These are phyloP conservation scores for Rhogogaster chlorosoma DNA, from an alignment of 2,888 invertebrate species.

Conservation along the genomic window DNA sequence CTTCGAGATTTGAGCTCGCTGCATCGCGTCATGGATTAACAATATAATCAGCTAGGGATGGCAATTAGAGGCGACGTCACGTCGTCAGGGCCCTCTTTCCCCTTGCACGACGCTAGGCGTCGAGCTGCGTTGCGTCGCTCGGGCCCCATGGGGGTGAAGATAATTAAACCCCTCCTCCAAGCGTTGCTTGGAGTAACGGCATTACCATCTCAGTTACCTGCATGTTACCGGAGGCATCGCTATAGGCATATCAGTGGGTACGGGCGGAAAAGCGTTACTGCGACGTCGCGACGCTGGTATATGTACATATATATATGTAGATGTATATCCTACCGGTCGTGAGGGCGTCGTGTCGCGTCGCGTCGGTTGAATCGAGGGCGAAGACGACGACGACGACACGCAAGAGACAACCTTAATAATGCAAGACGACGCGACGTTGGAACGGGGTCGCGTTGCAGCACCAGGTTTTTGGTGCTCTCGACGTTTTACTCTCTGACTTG, in stretches of 20 bases:
- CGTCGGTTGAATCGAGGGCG: constrained; percentile 21
- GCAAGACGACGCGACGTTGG: constrained; percentile 47
- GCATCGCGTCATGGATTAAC: constrained; percentile 62
- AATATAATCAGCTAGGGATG: constrained; percentile 66
- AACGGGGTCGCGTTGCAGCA: constrained; percentile 36
- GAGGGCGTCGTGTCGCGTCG: neutral
- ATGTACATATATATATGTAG: neutral
- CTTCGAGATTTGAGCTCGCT: constrained; percentile 53
- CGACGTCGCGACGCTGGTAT: constrained; percentile 24
- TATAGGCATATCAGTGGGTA: constrained; percentile 48
- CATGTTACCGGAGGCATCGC: constrained; percentile 59
- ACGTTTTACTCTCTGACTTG: constrained; percentile 6
- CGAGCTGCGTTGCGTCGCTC: constrained; percentile 51
- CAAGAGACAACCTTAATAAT: constrained; percentile 52
- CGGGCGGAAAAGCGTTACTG: constrained; percentile 31
- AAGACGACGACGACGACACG: constrained; percentile 1
- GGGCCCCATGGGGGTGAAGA: constrained; percentile 60
- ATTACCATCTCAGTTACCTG: constrained; percentile 64
- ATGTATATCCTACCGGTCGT: neutral
- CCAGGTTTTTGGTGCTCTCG: constrained; percentile 40
- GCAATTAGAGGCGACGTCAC: constrained; percentile 67
- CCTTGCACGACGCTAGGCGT: neutral
- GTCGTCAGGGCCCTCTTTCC: constrained; percentile 26
- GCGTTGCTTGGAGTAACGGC: constrained; percentile 54
- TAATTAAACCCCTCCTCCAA: constrained; percentile 65